Evolutionary conservation across 1,140 invertebrate genomes (phyloP).

Genomic region (Eupristina koningsbergeri): DNA sequence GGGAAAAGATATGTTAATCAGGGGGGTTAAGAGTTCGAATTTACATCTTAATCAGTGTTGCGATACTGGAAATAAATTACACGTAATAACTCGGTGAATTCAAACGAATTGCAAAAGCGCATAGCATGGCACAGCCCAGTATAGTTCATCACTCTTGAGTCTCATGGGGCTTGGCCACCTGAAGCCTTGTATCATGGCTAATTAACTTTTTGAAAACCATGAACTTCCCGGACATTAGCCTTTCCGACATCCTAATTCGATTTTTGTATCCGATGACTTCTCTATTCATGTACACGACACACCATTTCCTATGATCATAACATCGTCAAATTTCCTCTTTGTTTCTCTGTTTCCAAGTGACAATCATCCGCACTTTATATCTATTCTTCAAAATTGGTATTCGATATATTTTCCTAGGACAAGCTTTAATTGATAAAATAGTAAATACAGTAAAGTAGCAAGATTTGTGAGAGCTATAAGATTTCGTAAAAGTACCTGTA

Average conservation of each 20-base stretch:
- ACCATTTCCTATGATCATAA: not conserved
- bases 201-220: constrained; percentile 73
- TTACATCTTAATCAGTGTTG: too few relatives aligned
- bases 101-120: not conserved
- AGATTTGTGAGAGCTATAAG: too few relatives aligned
- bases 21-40: too few relatives aligned
- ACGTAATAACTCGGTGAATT: not conserved
- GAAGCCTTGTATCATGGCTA: constrained; percentile 69
- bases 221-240: constrained; percentile 64
- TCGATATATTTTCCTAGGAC: too few relatives aligned
- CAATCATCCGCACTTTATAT: too few relatives aligned
- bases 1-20: too few relatives aligned
- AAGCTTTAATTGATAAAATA: too few relatives aligned
- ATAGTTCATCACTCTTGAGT: constrained; percentile 64
- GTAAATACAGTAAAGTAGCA: too few relatives aligned
- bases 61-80: not conserved
- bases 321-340: not conserved
- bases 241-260: constrained; percentile 70
- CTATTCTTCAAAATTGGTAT: too few relatives aligned
- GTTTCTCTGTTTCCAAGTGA: too few relatives aligned
- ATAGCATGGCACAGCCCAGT: not conserved
- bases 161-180: constrained; percentile 70
- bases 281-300: constrained; percentile 48
- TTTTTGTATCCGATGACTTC: constrained; percentile 62
- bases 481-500: too few relatives aligned